Base-by-base conservation (phyloP, 2,113 vertebrate species). In the Nanorana parkeri region DNA sequence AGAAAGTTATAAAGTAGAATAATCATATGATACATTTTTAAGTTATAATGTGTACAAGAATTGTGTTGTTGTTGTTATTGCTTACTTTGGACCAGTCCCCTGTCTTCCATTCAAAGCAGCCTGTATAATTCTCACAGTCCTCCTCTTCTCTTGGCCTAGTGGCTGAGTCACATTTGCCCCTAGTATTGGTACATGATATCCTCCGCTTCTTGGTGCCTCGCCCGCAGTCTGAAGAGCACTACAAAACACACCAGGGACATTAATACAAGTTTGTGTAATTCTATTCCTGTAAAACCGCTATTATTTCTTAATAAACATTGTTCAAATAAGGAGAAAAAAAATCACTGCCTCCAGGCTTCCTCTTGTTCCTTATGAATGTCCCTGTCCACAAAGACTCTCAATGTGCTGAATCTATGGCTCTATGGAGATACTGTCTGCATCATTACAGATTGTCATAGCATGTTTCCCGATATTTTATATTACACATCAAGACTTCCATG, bases 61-160 rank as follows among this genome's bases (percentile, higher is more conserved):
- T 47, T 10, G 41, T 1, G 13, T 47, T 47, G 13, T 47, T 47
- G 13, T 11, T 47, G 41, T 15, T 47, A 13, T 8, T 41, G 36
- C 77, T 86, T 88, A 99, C 98, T 95, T 97, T 97, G 41, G 97
- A 99, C 97, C 97, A 99, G 15, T 97, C 96, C 8, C 97, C 97
- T 0, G 96, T 99, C 87, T 95, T 97, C 98, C 98, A 99, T 68
- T 97, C 96, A 0, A 96, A 98, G 83, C 98, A 99, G 85, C 91
- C 93, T 0, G 96, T 95, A 87, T 94, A 91, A 87, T 99, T 96
- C 82, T 98, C 95, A 0, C 98, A 99, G 1, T 86, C 85, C 54
- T 98, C 96, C 86, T 95, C 93, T 0, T 93, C 91, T 29, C 86
- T 85, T 0, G 97, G 98, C 83, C 92, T 91, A 1, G 91, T 95